Conservation (phyloP, 2,113 vertebrate genomes). For the Grantiella picta region DNA sequence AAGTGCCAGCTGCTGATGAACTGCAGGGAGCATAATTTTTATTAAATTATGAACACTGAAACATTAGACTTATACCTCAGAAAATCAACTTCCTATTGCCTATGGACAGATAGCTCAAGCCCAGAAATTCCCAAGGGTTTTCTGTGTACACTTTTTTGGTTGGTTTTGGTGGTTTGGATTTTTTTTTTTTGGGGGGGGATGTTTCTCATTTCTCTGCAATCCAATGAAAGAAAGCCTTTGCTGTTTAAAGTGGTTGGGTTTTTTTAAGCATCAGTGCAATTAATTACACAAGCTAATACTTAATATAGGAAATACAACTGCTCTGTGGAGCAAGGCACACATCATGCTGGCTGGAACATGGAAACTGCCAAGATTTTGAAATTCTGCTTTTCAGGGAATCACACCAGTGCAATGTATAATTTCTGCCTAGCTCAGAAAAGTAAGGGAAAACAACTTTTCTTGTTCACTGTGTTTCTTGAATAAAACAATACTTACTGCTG, state of each 20-base stretch:
- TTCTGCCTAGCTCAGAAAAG: neutral
- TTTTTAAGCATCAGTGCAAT: neutral
- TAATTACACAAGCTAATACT: neutral
- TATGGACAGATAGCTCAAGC: neutral
- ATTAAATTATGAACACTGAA: neutral
- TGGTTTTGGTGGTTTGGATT: neutral
- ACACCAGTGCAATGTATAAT: neutral
- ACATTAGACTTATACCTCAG: neutral
- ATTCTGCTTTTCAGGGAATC: neutral
- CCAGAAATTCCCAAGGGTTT: neutral
- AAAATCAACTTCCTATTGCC: neutral
- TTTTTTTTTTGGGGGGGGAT: neutral
- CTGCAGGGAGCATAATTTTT: neutral
- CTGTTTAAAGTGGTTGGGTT: neutral
- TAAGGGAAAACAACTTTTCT: neutral
- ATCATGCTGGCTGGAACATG: neutral
- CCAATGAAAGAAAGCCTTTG: neutral
- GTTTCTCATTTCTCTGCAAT: neutral
- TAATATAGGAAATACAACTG: neutral
- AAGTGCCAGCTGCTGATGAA: neutral
- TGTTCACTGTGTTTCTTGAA: neutral
- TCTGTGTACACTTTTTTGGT: neutral
- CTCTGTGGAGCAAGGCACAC: neutral
- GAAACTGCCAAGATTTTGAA: neutral
- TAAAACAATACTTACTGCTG: neutral